Evolutionary conservation across 2,797 vertebrate species (phyloP).

Genomic region (Crocidura indochinensis): DNA sequence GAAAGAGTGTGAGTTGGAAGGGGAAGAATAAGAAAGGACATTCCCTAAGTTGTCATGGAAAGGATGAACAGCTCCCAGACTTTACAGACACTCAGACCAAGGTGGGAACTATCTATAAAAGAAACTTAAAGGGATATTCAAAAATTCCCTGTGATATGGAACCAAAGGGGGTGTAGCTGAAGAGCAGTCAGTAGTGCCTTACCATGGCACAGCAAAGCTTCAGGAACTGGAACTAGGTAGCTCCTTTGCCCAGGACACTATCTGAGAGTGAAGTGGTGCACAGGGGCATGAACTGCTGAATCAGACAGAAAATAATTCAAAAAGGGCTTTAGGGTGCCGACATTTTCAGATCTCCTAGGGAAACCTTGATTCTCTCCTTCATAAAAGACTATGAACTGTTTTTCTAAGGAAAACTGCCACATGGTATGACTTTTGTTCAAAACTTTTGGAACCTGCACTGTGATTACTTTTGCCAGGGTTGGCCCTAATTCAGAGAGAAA

Average conservation of each 20-base stretch:
- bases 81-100: background rate
- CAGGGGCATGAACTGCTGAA: background rate
- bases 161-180: background rate
- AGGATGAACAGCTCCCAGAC: no score
- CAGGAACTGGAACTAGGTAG: background rate
- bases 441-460: rapidly evolving
- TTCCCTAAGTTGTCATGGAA: background rate
- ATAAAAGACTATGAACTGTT: background rate
- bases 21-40: background rate
- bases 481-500: background rate
- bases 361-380: background rate
- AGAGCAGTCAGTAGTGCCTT: background rate
- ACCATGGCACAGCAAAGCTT: no score
- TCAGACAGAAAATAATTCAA: rapidly evolving
- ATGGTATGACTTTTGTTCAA: no score
- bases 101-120: no score
- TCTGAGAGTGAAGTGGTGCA: background rate
- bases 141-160: background rate
- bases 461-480: background rate
- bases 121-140: no score
- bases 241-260: background rate
- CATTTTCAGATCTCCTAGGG: background rate
- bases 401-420: background rate
- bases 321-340: background rate
- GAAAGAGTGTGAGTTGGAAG: background rate